These are phyloP conservation scores for Dendrolimus kikuchii DNA, from an alignment of 1,140 invertebrate genomes.

Conservation along the genomic window DNA sequence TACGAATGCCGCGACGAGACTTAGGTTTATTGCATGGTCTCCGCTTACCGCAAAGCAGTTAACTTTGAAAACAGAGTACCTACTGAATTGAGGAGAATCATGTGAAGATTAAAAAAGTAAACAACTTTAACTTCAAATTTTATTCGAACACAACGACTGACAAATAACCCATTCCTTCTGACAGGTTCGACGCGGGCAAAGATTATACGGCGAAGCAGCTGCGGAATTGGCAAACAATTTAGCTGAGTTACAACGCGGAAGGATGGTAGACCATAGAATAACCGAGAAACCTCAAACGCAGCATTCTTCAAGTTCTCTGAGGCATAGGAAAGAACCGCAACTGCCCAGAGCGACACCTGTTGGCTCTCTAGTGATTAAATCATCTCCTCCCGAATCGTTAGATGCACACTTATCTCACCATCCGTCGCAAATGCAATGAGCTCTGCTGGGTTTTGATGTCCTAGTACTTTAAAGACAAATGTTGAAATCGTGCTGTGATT, in stretches of 20 bases:
- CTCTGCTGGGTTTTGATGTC: background rate
- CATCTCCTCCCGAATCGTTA: background rate
- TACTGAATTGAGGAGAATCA: no score
- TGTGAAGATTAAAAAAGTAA: no score
- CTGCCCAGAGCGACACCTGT: slow-evolving; percentile 15
- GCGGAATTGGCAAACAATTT: slow-evolving; percentile 48
- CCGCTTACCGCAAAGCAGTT: no score
- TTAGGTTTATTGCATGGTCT: no score
- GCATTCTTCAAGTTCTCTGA: slow-evolving; percentile 21
- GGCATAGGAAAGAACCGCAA: slow-evolving; percentile 42
- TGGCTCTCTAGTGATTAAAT: slow-evolving; percentile 5
- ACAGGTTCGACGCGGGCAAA: slow-evolving; percentile 45
- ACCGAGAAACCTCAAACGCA: slow-evolving; percentile 37
- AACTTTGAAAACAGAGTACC: no score
- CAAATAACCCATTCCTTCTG: slow-evolving; percentile 8
- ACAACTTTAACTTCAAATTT: no score
- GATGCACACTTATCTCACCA: background rate
- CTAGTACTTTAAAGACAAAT: background rate
- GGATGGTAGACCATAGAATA: slow-evolving; percentile 19
- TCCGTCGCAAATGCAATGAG: no score
- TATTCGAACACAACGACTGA: background rate
- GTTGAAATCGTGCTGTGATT: slow-evolving; percentile 6
- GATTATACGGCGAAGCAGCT: slow-evolving; percentile 49
- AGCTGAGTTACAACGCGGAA: slow-evolving; percentile 39
- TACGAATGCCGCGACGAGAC: no score